phyloP scores from a whole-genome alignment of 2,113 vertebrate species.

The Nothocercus nigrocapillus region DNA sequence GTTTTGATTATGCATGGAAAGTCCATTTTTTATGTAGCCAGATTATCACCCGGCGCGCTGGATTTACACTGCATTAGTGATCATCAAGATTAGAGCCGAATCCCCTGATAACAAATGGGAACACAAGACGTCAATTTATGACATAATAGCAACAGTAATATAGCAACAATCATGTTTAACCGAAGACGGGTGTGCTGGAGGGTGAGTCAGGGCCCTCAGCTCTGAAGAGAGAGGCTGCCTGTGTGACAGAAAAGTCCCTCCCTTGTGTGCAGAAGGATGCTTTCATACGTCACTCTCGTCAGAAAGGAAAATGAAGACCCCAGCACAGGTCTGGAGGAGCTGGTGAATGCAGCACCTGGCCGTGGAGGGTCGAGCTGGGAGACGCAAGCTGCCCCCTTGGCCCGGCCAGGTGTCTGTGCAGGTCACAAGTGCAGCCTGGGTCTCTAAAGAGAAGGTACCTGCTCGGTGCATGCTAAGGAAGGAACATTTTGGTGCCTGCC shows the following conservation, averaged over 20 bases:
- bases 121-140: slow-evolving; percentile 61
- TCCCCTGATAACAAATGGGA: slow-evolving; percentile 61
- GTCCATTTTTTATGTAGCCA: slow-evolving; percentile 31
- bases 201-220: neutral
- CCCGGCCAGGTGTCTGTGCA: neutral
- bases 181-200: neutral
- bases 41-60: slow-evolving; percentile 48
- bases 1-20: slow-evolving; percentile 62
- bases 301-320: neutral
- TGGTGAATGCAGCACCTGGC: neutral
- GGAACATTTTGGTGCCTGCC: neutral
- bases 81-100: slow-evolving; percentile 68
- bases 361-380: neutral
- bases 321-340: neutral
- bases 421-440: neutral
- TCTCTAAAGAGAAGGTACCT: neutral
- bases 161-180: neutral
- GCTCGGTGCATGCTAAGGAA: neutral
- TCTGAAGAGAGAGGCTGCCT: neutral
- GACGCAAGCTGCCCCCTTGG: neutral
- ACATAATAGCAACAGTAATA: slow-evolving; percentile 54
- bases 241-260: neutral
- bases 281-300: neutral
- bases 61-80: slow-evolving; percentile 66
- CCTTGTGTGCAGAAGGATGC: neutral